Base-by-base conservation (phyloP, 2,888 invertebrate species). In the Plebejus anna region DNA sequence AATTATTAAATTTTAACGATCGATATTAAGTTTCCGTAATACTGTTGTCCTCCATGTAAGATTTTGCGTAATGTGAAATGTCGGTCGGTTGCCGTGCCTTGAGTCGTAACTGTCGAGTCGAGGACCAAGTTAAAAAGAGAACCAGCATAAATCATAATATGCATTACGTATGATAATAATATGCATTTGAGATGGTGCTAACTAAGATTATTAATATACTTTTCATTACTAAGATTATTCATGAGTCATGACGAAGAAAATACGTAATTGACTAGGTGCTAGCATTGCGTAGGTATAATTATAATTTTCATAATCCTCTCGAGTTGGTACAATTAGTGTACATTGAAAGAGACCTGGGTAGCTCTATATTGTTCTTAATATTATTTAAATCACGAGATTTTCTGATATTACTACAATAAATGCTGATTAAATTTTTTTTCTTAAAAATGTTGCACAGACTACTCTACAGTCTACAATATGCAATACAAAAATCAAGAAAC, bases 1-100 rank as follows among this genome's bases (percentile, higher is more conserved):
- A 73, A 55, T 73, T 73, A 73, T 73, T 72, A 73, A 73, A 55
- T 28, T 73, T 73, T 73, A 36, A 73, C 73, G 73, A 73, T 73
- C 73, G 47, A 55, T 51, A 55, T 42, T 73, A 47, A 51, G 22
- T 72, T 72, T 72, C 42, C 1, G 11, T 42, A 47, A 28, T 22
- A 38, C 51, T 71, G 22, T 71, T 71, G 47, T 13, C 28, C 66
- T 32, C 66, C 66, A 4, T 32, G 66, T 32, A 66, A 66, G 32
- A 66, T 36, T 61, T 61, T 11, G 61, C 11, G 28, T 28, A 11
- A 28, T 61, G 11, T 61, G 28, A 11, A 11, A 28, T 61, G 11
- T 61, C 13, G 32, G 28, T 66, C 66, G 4, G 32, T 36, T 47
- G 47, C 13, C 3, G 47, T 47, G 47, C 11, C 4, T 11, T 47